Evolutionary conservation across 2,888 invertebrate species (phyloP), one percentile per base, ranked within the genome.

Genomic region (Macropis europaea): DNA sequence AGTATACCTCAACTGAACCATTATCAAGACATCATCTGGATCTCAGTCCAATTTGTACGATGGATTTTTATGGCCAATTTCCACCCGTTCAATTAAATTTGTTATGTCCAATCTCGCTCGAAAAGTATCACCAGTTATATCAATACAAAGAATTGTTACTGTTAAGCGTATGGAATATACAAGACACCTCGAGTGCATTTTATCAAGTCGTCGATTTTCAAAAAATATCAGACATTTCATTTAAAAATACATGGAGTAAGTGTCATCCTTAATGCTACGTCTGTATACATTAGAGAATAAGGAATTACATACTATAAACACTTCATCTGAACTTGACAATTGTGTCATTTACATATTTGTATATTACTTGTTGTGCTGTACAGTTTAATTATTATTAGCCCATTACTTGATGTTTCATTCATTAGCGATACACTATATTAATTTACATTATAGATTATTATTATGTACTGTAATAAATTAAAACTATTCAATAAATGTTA

Each of bases 11-110:
- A 1, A 6, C 1, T 3, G 32, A 47, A 9, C 63, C 63, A 7
- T 3, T 67, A 13, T 53, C 67, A 0, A 67, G 67, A n/a, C 19
- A 11, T 1, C 67, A 67, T 6, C 32, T 67, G 26, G 53, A 67
- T 4, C 32, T 67, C 0, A n/a, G 24, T 32, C 53, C 63, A 9
- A 1, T 67, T 1, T 63, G 63, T 26, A 0, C 7, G 2, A n/a
- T 26, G 1, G 0, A 26, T 0, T 53, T 62, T 6, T 0, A 40
- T 3, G 63, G 30, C 1, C 0, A n/a, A 0, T 0, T 3, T 9
- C 63, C 67, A 2, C 40, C 63, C 0, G 1, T 0, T 2, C 2
- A 11, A 5, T 6, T 40, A 3, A 32, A 7, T 3, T 11, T 47
- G 3, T 0, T 5, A 0, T 67, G 67, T 3, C 38, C 45, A 0